A percentile compares a stretch with the other conserved stretches of the same genome.
These are phyloP conservation scores for Strigops habroptila DNA, from an alignment of 2,113 vertebrate genomes.

Conservation along the genomic window DNA sequence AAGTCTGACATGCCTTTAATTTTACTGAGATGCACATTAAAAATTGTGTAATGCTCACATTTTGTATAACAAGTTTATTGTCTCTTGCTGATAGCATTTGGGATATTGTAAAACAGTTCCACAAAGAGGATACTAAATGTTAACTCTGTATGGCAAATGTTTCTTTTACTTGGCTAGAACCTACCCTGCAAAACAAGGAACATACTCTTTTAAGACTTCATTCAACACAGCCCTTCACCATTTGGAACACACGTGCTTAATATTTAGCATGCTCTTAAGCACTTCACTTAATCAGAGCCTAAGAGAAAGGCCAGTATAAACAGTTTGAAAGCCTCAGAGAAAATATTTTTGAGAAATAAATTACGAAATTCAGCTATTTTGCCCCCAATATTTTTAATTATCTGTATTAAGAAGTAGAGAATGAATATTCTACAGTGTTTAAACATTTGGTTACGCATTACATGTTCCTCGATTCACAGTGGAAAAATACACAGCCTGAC, in stretches of 20 bases:
- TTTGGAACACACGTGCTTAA: neutral
- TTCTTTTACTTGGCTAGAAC: neutral
- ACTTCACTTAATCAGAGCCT: neutral
- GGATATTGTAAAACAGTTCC: neutral
- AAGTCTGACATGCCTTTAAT: constrained; percentile 46
- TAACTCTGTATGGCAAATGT: neutral
- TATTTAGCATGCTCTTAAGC: neutral
- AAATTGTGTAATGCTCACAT: constrained; percentile 4
- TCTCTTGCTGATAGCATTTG: neutral
- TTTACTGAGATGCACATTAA: constrained; percentile 15
- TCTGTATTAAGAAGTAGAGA: neutral
- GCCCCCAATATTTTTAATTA: neutral
- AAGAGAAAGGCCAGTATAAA: neutral
- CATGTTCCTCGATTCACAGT: neutral
- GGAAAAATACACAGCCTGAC: neutral
- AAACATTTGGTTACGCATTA: neutral
- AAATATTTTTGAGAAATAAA: neutral
- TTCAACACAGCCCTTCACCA: neutral
- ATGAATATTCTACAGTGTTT: neutral
- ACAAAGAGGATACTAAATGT: neutral
- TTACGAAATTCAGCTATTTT: neutral
- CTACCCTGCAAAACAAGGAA: neutral
- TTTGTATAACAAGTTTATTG: neutral
- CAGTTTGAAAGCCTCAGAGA: neutral
- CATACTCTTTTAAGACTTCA: neutral